Evolutionary conservation across 2,888 invertebrate genomes (phyloP).

Genomic region (Mesorhabditis spiculigera): DNA sequence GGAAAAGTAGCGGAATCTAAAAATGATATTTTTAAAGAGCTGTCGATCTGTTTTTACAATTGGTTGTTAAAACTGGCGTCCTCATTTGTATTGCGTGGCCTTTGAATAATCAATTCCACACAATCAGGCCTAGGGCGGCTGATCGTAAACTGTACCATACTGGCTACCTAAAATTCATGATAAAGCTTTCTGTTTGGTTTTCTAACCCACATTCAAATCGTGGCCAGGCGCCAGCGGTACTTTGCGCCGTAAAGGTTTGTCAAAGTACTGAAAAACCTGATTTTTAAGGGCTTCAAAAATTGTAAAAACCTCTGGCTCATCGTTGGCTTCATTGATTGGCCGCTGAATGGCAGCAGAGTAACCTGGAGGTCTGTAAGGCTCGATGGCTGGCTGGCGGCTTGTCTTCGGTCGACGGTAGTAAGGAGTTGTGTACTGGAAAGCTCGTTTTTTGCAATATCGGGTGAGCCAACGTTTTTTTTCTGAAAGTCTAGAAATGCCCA

Average conservation of each 20-base stretch:
- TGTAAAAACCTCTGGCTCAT: too few species aligned
- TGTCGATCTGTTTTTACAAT: not conserved
- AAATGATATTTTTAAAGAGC: not conserved
- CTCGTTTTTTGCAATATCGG: too few species aligned
- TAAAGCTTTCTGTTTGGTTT: not conserved
- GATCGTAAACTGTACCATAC: not conserved
- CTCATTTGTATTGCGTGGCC: not conserved
- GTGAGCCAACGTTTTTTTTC: too few species aligned
- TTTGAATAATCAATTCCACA: constrained; percentile 1
- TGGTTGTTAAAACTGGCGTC: constrained; percentile 1
- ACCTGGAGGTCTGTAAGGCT: too few species aligned
- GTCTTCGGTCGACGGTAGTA: too few species aligned
- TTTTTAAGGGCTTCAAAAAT: too few species aligned
- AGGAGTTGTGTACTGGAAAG: too few species aligned
- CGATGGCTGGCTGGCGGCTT: too few species aligned
- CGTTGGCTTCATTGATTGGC: too few species aligned
- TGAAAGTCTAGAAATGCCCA: too few species aligned
- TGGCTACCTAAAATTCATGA: not conserved
- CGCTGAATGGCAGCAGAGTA: too few species aligned
- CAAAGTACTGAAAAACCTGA: too few species aligned
- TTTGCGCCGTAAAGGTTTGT: not conserved
- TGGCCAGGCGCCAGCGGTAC: not conserved
- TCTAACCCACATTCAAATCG: not conserved
- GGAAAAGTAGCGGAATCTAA: constrained; percentile 4
- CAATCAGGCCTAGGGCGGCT: not conserved